Conservation (phyloP, 1,140 invertebrate species). For the Macrosteles quadrilineatus region DNA sequence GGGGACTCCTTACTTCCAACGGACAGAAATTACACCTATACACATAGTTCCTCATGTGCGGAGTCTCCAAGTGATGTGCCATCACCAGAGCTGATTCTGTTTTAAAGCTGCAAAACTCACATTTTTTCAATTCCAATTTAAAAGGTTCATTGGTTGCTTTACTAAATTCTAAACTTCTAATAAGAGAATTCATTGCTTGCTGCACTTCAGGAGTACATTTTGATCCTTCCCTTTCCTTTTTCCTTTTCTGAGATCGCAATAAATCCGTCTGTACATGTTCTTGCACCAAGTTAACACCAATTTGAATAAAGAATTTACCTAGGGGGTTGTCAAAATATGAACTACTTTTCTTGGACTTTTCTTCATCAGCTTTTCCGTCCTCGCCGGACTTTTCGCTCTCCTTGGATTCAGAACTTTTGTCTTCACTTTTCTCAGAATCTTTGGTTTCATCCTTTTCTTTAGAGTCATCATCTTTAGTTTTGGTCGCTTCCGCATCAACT, state of each 20-base stretch:
- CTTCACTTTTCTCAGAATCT: slow-evolving; percentile 38
- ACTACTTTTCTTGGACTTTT: slow-evolving; percentile 40
- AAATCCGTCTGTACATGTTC: slow-evolving; percentile 92
- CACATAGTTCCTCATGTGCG: slow-evolving; percentile 85
- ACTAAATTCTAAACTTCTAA: slow-evolving; percentile 82
- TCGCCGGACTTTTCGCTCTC: slow-evolving; percentile 40
- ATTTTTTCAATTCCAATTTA: slow-evolving; percentile 76
- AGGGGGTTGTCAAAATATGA: slow-evolving; percentile 81
- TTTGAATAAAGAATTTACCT: slow-evolving; percentile 90
- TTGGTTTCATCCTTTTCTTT: slow-evolving; percentile 38
- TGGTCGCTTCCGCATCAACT: slow-evolving; percentile 54
- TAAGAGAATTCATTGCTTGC: slow-evolving; percentile 73
- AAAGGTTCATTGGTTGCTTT: slow-evolving; percentile 89
- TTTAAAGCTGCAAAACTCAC: slow-evolving; percentile 90
- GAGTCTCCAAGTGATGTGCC: slow-evolving; percentile 87
- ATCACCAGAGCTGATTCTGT: slow-evolving; percentile 86
- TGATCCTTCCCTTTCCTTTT: slow-evolving; percentile 64
- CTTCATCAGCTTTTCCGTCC: slow-evolving; percentile 38
- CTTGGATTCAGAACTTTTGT: slow-evolving; percentile 36
- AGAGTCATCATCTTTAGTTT: slow-evolving; percentile 44
- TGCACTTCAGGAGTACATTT: slow-evolving; percentile 69
- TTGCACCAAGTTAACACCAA: slow-evolving; percentile 88
- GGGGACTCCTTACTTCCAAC: slow-evolving; percentile 78
- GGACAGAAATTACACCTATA: slow-evolving; percentile 86
- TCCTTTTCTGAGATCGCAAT: slow-evolving; percentile 81